phyloP scores from a whole-genome alignment of 64 coral and sea anemone genomes.

The Platygyra sinensis region DNA sequence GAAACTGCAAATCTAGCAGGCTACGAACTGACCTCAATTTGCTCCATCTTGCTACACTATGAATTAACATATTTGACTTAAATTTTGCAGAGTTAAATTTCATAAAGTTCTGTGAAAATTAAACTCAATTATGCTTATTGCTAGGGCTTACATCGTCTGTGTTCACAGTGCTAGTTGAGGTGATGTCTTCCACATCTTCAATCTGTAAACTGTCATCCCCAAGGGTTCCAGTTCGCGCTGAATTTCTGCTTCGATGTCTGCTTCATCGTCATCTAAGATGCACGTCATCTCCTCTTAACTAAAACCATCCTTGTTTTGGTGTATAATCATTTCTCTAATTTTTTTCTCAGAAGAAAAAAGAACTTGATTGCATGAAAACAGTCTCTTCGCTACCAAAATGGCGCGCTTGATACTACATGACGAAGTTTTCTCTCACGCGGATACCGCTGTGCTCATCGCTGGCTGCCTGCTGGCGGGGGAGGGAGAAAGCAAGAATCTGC shows the following conservation, averaged over 20 bases:
- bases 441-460: not conserved
- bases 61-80: not conserved
- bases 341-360: not conserved
- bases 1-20: no score
- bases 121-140: no score
- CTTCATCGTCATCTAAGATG: constrained; percentile 64
- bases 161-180: not conserved
- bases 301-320: not conserved
- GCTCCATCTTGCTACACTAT: not conserved
- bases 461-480: not conserved
- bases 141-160: constrained; percentile 15
- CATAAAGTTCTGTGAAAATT: no score
- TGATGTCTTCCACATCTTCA: constrained; percentile 38
- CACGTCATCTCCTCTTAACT: constrained; percentile 35
- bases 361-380: not conserved
- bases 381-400: not conserved
- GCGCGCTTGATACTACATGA: not conserved
- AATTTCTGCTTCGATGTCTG: constrained; percentile 71
- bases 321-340: not conserved
- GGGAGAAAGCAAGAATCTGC: no score
- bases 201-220: constrained; percentile 38
- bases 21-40: no score
- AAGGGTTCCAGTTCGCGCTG: constrained; percentile 62
- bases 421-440: not conserved
- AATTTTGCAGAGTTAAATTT: no score